Percentiles rank a stretch among this genome's conserved stretches.
Evolutionary conservation across 2,797 vertebrate genomes (phyloP).

Genomic region (Poliocrania exsul): DNA sequence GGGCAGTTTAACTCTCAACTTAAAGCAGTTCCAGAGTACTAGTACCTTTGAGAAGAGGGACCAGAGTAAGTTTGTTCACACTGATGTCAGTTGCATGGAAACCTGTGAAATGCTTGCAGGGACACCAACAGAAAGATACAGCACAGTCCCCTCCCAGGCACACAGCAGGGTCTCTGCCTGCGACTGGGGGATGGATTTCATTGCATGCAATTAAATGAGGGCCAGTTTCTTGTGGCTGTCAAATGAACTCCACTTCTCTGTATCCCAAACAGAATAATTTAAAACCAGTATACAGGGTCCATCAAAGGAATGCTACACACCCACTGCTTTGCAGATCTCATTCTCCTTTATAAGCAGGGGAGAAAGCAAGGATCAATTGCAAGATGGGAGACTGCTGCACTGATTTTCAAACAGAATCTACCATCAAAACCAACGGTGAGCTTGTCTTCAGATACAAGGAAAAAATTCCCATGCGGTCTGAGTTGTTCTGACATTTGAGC

Average conservation of each 20-base stretch:
- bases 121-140: not conserved
- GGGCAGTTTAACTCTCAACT: not conserved
- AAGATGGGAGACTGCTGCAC: not conserved
- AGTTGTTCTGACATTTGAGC: not conserved
- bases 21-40: not conserved
- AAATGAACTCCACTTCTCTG: constrained; percentile 5
- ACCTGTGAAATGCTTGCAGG: not conserved
- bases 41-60: not conserved
- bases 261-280: constrained; percentile 57
- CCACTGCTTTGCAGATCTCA: not conserved
- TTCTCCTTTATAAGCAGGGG: not conserved
- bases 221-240: constrained; percentile 8
- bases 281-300: not conserved
- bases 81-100: not conserved
- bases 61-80: not conserved
- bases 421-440: constrained; percentile 38
- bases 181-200: not conserved
- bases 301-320: constrained; percentile 29
- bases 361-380: constrained; percentile 5
- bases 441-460: not conserved
- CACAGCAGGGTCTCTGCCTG: not conserved
- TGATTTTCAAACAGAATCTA: constrained; percentile 59
- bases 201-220: not conserved
- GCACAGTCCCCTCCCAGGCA: not conserved
- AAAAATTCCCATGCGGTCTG: not conserved